Base-by-base conservation (phyloP, 1,140 invertebrate species). In the Camponotus pennsylvanicus region DNA sequence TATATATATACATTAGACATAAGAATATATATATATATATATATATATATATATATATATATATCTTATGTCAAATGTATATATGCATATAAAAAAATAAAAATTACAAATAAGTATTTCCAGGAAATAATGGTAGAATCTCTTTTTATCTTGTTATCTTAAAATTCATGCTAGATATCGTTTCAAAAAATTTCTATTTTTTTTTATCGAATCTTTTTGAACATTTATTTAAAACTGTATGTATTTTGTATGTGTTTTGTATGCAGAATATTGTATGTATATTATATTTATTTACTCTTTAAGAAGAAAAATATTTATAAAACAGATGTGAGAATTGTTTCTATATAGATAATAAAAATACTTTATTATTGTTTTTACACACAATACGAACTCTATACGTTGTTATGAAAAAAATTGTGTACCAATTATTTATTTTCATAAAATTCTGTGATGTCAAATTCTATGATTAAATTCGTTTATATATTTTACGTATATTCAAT, bases 281-380 rank as follows among this genome's bases (percentile, higher is more conserved):
- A 52, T 52, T 15, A 42, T 57, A 66, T 52, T 82, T n/a, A 42
- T 5, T 82, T 84, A 82, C 0, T 66, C 21, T 6, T 59, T 34
- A 59, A 71, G 6, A 71, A 21, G 40, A 73, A 61, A 18, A 64
- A 52, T 52, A 52, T 18, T 27, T 27, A 78, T 42, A 57, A 8
- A 40, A 55, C 0, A 63, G 75, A 34, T 40, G n/a, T 42, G 13
- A 80, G n/a, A 52, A 45, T 85, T 67, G 18, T 78, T 49, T 49
- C 27, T 27, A 27, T 1, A 27, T 67, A 79, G 75, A 15, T 87
- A 45, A 88, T 21, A 88, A 57, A 37, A 80, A 88, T 69, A 88
- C 67, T 85, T 89, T 89, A 64, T 88, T 89, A 55, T 34, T 21
- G 49, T 84, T 18, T 52, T 27, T 27, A 27, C 27, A 52, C 15